Percentiles rank a stretch among this genome's conserved stretches.
These are phyloP conservation scores for Lasius fuliginosus DNA, from an alignment of 2,888 invertebrate genomes.

Conservation along the genomic window DNA sequence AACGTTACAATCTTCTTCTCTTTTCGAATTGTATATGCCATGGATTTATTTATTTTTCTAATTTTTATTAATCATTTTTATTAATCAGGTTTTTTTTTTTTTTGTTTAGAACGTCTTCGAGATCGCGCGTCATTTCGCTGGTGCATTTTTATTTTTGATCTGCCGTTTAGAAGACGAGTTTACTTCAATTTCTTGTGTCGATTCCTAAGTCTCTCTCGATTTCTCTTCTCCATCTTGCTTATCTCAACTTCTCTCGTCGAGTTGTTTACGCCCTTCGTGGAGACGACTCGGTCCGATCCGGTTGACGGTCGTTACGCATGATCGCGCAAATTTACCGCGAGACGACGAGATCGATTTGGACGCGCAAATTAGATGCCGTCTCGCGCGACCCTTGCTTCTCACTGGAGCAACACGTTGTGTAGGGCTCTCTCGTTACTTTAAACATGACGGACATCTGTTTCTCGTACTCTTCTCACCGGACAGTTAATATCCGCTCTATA, in stretches of 20 bases:
- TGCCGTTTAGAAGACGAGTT: background rate
- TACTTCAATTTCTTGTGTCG: constrained; percentile 6
- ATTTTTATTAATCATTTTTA: background rate
- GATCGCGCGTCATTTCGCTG: background rate
- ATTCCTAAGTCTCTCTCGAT: constrained; percentile 3
- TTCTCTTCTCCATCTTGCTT: constrained; percentile 12
- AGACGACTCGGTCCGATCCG: constrained; percentile 24
- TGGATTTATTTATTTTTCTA: constrained; percentile 1
- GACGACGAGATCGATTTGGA: constrained; percentile 40
- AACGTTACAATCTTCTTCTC: too few relatives aligned
- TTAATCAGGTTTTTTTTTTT: constrained; percentile 4
- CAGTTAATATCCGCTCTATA: background rate
- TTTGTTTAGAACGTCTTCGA: background rate
- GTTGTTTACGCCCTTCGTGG: constrained; percentile 45
- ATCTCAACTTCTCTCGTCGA: background rate
- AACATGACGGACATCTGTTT: background rate
- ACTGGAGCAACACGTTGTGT: background rate
- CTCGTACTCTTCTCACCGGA: background rate
- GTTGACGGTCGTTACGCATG: constrained; percentile 46
- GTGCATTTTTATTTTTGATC: constrained; percentile 12
- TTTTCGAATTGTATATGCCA: background rate
- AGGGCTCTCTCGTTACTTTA: background rate
- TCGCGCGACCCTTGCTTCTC: constrained; percentile 5
- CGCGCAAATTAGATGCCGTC: constrained; percentile 42
- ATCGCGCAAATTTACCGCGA: constrained; percentile 40